Evolutionary conservation across 2,888 invertebrate species (phyloP), one percentile per base, ranked within the genome.

Genomic region (Polydrusus pterygomalis): DNA sequence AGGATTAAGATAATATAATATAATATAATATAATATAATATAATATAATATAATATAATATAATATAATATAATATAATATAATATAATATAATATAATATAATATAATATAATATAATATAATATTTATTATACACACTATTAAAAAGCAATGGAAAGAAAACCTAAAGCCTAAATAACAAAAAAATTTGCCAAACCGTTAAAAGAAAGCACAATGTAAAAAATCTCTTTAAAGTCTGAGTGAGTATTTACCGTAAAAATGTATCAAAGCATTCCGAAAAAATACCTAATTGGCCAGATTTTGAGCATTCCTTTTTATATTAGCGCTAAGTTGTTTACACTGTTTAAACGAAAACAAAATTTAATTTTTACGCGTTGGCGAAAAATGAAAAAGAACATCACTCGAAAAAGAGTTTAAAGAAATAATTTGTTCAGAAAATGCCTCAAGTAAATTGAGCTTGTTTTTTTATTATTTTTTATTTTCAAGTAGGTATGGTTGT

Each of bases 251-350:
- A 54, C 54, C n/a, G 25, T 30, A 54, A 30, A 54, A 54, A 54
- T 20, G n/a, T 54, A 54, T 47, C 47, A 54, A 54, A 54, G 54
- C 54, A 54, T 54, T 54, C 54, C 54, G 47, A 20, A 54, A 54
- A 54, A 54, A 30, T 25, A 20, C 30, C 54, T 54, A 54, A 54
- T 54, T 54, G 25, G 25, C 25, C 25, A 30, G 54, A 54, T 54
- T 54, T 30, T 51, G 8, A 20, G 51, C 51, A 51, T 51, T 51
- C 51, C 51, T 20, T 54, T 54, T 54, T 25, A 54, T 54, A 54
- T 54, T 54, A 54, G 30, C 25, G 30, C 25, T 54, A 54, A 54
- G 54, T 54, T 54, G 54, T 54, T 54, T 54, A 54, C 54, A 51
- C 51, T 51, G 30, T 30, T 25, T n/a, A 54, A 54, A n/a, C 54